Evolutionary conservation across 2,113 vertebrate species (phyloP), one percentile per base, ranked within the genome.

Genomic region (Hippotragus niger): DNA sequence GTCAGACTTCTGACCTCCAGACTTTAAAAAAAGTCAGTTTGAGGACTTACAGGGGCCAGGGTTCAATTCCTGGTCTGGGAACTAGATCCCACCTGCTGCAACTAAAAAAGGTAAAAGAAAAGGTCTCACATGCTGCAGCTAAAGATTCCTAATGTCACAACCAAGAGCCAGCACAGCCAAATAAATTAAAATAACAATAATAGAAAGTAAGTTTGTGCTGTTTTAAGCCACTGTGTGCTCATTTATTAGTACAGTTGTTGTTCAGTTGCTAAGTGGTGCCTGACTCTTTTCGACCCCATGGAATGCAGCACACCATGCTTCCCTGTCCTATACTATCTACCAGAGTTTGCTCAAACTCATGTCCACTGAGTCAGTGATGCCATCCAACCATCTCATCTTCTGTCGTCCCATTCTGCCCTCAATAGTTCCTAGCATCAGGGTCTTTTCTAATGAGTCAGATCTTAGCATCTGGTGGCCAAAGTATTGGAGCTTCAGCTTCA

Each of bases 171-270:
- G 6, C 25, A 15, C 25, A 78, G 40, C 40, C 74, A 45, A 27
- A 29, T 45, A 76, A 27, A 27, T 23, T 40, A 74, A 25, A 40
- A 40, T 23, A 43, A 76, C 43, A 76, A 71, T 71, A 71, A 40
- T 6, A 76, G 2, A 47, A 6, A 13, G 10, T 4, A 7, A 6
- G 12, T 7, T 3, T 13, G 17, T 6, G 52, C 8, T 17, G 55
- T n/a, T 87, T 55, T 4, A 25, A 74, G 62, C 52, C 31, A 7
- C 40, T 0, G 6, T 8, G 36, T 7, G 40, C 36, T 53, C 36
- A 8, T 27, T 27, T 53, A 47, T 83, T 25, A 2, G 29, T 14
- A 50, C 21, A 27, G 6, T 76, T 43, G 12, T 27, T 27, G 23
- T 76, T 43, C 71, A 27, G 71, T 27, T 43, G 71, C 71, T 15